Conservation (phyloP, 1,140 invertebrate genomes). For the Teleogryllus occipitalis region DNA sequence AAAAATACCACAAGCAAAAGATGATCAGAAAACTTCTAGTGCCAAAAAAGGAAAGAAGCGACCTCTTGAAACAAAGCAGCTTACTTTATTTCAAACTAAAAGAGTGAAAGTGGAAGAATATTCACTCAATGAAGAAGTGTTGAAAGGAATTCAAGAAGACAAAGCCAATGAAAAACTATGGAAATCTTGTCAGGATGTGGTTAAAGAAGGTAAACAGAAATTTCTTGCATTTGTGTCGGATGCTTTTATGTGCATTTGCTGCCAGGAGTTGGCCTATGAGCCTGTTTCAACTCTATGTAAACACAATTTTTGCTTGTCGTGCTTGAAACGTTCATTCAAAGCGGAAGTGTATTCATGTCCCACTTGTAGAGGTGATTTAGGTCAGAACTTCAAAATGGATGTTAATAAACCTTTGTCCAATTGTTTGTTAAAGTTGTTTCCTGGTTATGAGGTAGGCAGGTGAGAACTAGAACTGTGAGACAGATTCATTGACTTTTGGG, state of each 20-base stretch:
- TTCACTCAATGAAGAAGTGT: slow-evolving; percentile 40
- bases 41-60: slow-evolving; percentile 28
- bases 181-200: slow-evolving; percentile 45
- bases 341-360: slow-evolving; percentile 58
- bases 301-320: slow-evolving; percentile 68
- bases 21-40: slow-evolving; percentile 15
- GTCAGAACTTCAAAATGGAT: slow-evolving; percentile 43
- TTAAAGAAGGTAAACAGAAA: slow-evolving; percentile 46
- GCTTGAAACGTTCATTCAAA: slow-evolving; percentile 58
- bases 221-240: slow-evolving; percentile 58
- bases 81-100: slow-evolving; percentile 28
- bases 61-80: neutral
- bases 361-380: slow-evolving; percentile 53
- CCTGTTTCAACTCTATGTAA: slow-evolving; percentile 66
- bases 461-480: slow-evolving; percentile 21
- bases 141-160: slow-evolving; percentile 50
- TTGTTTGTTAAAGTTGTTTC: slow-evolving; percentile 47
- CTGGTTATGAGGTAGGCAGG: slow-evolving; percentile 53
- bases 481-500: too few relatives aligned
- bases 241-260: slow-evolving; percentile 69
- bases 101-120: slow-evolving; percentile 41
- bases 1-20: slow-evolving; percentile 25
- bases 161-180: slow-evolving; percentile 56
- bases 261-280: slow-evolving; percentile 62
- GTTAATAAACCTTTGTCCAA: slow-evolving; percentile 47